Evolutionary conservation across 2,888 invertebrate genomes (phyloP).

Genomic region (Biston betularia): DNA sequence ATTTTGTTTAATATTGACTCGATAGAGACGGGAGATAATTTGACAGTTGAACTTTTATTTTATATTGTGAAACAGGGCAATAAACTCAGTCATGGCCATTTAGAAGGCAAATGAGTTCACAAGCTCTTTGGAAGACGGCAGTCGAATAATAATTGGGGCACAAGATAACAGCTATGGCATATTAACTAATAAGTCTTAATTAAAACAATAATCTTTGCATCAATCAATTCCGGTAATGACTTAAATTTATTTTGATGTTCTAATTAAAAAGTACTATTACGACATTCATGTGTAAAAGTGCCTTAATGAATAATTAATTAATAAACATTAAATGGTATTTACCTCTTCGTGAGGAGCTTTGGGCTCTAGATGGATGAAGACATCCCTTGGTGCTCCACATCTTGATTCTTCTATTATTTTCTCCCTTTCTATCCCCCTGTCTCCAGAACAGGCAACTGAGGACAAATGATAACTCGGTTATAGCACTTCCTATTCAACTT

Average conservation of each 20-base stretch:
- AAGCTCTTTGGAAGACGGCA: constrained; percentile 21
- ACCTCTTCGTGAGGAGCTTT: constrained; percentile 73
- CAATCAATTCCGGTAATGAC: constrained; percentile 7
- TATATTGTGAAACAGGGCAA: constrained; percentile 44
- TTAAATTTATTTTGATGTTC: no score
- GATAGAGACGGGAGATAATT: constrained; percentile 11
- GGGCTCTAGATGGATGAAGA: constrained; percentile 68
- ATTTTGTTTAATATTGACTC: background rate
- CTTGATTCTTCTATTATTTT: constrained; percentile 71
- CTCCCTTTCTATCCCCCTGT: constrained; percentile 61
- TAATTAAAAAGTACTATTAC: no score
- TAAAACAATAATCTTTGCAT: background rate
- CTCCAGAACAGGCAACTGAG: constrained; percentile 69
- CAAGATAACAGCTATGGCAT: constrained; percentile 41
- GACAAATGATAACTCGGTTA: constrained; percentile 45
- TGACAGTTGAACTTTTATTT: constrained; percentile 14
- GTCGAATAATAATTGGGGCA: constrained; percentile 44
- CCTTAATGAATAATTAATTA: no score
- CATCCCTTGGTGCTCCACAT: constrained; percentile 76
- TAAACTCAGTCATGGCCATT: constrained; percentile 28
- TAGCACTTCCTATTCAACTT: background rate
- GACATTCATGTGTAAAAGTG: no score
- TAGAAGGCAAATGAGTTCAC: constrained; percentile 22
- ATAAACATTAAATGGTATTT: constrained; percentile 34
- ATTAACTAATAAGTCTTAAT: no score